Evolutionary conservation across 2,797 vertebrate species (phyloP).

Genomic region (Selene dorsalis): DNA sequence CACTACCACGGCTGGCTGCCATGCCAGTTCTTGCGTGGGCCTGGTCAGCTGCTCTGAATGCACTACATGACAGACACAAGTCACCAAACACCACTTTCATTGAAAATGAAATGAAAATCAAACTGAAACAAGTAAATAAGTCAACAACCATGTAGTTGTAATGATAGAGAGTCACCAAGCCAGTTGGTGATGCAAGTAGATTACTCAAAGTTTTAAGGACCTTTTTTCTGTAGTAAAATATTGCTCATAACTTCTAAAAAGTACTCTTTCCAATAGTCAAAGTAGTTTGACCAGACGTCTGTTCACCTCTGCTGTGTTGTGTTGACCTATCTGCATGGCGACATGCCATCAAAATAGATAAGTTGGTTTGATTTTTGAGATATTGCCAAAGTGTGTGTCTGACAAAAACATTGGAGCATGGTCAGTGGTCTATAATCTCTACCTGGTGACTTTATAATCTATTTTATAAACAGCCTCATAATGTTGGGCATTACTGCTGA

Average conservation of each 20-base stretch:
- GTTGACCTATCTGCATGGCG: no score
- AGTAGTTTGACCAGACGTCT: background rate
- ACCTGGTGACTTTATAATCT: slow-evolving; percentile 21
- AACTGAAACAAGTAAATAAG: no score
- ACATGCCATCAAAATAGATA: background rate
- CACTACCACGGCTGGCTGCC: no score
- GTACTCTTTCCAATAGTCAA: background rate
- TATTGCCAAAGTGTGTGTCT: background rate
- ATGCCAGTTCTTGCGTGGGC: no score
- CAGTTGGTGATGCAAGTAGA: background rate
- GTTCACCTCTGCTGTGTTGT: background rate
- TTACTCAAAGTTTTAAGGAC: background rate
- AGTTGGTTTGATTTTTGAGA: background rate
- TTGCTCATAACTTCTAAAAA: background rate
- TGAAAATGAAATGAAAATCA: no score
- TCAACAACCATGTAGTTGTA: no score
- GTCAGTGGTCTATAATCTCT: background rate
- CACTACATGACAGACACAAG: no score
- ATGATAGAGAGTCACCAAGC: background rate
- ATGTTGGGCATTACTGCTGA: slow-evolving; percentile 18
- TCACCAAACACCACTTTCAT: no score
- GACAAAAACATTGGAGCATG: background rate
- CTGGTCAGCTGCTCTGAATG: no score
- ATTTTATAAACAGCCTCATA: slow-evolving; percentile 29
- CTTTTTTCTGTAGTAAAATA: slow-evolving; percentile 3